phyloP scores from a whole-genome alignment of 2,888 invertebrate species.

The Hydropsyche betteni region DNA sequence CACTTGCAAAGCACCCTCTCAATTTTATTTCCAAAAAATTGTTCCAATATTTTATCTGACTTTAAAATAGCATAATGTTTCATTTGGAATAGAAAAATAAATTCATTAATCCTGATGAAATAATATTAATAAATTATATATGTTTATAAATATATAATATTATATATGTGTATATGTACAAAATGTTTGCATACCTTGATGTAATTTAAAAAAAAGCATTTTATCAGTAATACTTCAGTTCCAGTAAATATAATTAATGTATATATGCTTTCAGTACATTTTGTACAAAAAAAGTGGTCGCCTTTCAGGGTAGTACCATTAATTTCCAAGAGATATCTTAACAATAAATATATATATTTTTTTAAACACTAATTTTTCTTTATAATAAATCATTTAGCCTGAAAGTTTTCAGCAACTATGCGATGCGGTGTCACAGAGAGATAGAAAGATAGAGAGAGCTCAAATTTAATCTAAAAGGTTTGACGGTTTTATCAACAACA shows the following conservation, averaged over 20 bases:
- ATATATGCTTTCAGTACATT: constrained; percentile 40
- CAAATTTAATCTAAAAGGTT: constrained; percentile 20
- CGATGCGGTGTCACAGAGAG: neutral
- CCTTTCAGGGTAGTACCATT: constrained; percentile 82
- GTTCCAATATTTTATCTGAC: neutral
- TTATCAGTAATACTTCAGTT: constrained; percentile 6
- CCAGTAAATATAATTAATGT: constrained; percentile 12
- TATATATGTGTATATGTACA: neutral
- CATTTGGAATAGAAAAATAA: too few species aligned
- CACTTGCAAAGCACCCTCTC: too few species aligned
- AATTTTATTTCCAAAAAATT: neutral
- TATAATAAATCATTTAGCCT: constrained; percentile 18
- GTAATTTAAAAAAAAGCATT: neutral
- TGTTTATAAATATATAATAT: neutral
- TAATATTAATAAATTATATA: too few species aligned
- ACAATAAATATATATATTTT: constrained; percentile 62
- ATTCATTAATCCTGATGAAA: too few species aligned
- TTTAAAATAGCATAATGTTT: neutral
- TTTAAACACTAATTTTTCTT: constrained; percentile 10
- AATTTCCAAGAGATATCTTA: constrained; percentile 62
- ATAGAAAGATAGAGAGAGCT: constrained; percentile 24
- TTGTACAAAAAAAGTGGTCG: constrained; percentile 60
- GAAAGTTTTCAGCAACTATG: neutral
- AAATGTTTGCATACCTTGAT: neutral
- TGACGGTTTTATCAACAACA: constrained; percentile 10